Percentiles rank a stretch among this genome's conserved stretches.
Evolutionary conservation across 2,888 invertebrate species (phyloP).

Genomic region (Polydrusus pterygomalis): DNA sequence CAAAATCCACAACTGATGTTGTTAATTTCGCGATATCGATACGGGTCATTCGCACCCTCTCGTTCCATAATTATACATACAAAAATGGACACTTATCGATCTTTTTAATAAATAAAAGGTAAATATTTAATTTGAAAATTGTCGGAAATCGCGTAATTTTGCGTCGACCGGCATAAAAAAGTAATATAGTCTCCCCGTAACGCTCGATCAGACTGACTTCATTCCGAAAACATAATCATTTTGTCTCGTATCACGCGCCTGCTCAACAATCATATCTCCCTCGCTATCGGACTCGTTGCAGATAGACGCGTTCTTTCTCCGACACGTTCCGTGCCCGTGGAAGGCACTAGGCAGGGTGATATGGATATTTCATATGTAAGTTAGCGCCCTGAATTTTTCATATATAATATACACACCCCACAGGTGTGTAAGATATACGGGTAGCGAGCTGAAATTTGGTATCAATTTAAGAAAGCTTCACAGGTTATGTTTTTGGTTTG

Average conservation of each 20-base stretch:
- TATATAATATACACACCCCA: constrained; percentile 34
- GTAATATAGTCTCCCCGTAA: constrained; percentile 30
- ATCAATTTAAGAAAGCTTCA: too few species aligned
- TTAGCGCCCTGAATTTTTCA: constrained; percentile 55
- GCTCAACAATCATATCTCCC: constrained; percentile 30
- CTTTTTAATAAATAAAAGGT: neutral
- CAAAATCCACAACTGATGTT: too few species aligned
- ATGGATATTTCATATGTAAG: constrained; percentile 56
- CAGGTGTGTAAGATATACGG: constrained; percentile 36
- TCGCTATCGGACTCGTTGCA: constrained; percentile 22
- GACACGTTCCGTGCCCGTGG: constrained; percentile 37
- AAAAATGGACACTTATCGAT: neutral
- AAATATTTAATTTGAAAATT: constrained; percentile 8
- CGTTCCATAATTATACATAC: neutral
- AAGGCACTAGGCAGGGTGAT: constrained; percentile 49
- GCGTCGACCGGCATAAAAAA: constrained; percentile 20
- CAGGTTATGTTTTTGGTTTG: too few species aligned
- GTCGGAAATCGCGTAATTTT: constrained; percentile 39
- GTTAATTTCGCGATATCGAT: neutral
- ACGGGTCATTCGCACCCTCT: neutral
- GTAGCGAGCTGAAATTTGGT: too few species aligned
- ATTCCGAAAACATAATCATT: constrained; percentile 46
- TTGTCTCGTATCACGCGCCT: constrained; percentile 38
- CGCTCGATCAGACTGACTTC: constrained; percentile 41
- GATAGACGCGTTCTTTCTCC: neutral